Base-by-base conservation (phyloP, 2,797 vertebrate genomes). In the Pseudochromis fuscus region DNA sequence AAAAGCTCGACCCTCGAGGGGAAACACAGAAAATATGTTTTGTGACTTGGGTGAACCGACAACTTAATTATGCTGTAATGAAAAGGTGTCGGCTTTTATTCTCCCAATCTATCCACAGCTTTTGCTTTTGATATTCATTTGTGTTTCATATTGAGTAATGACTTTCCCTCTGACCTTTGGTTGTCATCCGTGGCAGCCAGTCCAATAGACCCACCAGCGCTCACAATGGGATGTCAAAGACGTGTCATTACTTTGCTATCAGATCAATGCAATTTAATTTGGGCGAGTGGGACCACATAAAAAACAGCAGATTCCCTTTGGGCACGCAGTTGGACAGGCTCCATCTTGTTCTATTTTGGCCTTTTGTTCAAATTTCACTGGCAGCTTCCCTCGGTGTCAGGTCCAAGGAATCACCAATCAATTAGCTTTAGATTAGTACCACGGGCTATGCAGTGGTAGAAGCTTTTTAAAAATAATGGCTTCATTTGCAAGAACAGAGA, bases 211-310 rank as follows among this genome's bases (percentile, higher is more conserved):
- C 59, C 72, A 72, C 51, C 16, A 69, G 75, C 48, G 0, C 38
- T 75, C 51, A 59, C 73, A 60, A 60, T 75, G 63, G 58, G 65
- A 69, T 74, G 67, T 83, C 67, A 75, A 76, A 70, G 28, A 63
- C 24, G 15, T n/a, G 7, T 64, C 67, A 74, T 87, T 84, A 79
- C 73, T 81, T 71, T 74, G 19, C 66, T 33, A 58, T 84, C 60
- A 44, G 64, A 88, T 88, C 79, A 77, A 87, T 85, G 76, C 16
- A 67, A 82, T 72, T 71, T 87, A 58, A 86, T 84, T 75, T 74
- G 19, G 66, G 61, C 3, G 21, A 62, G 46, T 65, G 25, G 42
- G 59, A 80, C 59, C 57, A 37, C 68, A 81, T 67, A 65, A 74
- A 77, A 63, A 76, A 60, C 18, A 52, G 21, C 9, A 56, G 64